Evolutionary conservation across 1,140 invertebrate genomes (phyloP), one percentile per base, ranked within the genome.

Genomic region (Bombus consobrinus): DNA sequence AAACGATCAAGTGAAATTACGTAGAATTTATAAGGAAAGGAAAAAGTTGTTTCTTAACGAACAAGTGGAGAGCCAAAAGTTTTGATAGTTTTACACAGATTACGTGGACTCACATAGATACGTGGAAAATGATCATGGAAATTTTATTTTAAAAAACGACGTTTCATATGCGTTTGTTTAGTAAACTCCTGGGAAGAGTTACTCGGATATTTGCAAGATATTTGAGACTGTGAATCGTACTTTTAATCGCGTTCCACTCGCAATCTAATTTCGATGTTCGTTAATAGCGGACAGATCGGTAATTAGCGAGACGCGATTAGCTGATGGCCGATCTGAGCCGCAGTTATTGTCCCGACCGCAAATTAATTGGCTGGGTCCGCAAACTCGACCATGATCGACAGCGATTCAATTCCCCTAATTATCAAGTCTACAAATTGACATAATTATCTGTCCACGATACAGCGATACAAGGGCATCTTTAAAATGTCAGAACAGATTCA

Each of bases 241-340:
- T 77, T n/a, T 15, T 5, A 12, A 39, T 25, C 75, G 4, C 2
- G 10, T 5, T 13, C 4, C 18, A 10, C 25, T 10, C 32, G 1
- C 53, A 28, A 22, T 80, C 13, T 41, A 72, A 85, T 87, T 72
- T 73, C 18, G 39, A n/a, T 34, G 78, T 76, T 84, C 78, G 78
- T 79, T 79, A 79, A 81, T 41, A 57, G 39, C 25, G 41, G 66
- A 39, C 81, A 74, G 71, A 81, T 87, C 85, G 82, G 90, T 90
- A 89, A 91, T 92, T 90, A 89, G 90, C 85, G 72, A 87, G 78
- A 18, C 81, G 83, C 87, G 69, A 90, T 91, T 85, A 85, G 84
- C 75, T 39, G 71, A 68, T 32, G 74, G 77, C 25, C 59, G 71
- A 85, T 72, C 86, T 41, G 75, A 59, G 37, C 84, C 75, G 76